A percentile compares a stretch with the other conserved stretches of the same genome.
Evolutionary conservation across 2,888 invertebrate genomes (phyloP).

Genomic region (Pheosia gnoma): DNA sequence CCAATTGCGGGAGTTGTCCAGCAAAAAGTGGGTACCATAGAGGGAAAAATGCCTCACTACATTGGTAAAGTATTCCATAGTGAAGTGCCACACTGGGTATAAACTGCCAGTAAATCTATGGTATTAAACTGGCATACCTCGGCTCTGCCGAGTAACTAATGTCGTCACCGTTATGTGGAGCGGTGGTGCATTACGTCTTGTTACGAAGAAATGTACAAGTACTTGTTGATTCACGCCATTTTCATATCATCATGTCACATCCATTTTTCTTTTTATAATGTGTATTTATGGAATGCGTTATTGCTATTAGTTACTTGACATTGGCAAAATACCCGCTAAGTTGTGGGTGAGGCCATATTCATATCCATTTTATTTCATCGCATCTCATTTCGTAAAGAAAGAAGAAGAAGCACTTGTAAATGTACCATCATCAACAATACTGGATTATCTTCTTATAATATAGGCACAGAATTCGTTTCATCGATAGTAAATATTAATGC

Average conservation of each 20-base stretch:
- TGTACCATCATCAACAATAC: too few relatives aligned
- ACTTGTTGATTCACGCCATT: neutral
- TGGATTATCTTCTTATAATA: too few relatives aligned
- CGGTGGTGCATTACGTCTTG: conserved; percentile 36
- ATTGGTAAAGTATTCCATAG: neutral
- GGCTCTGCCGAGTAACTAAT: conserved; percentile 35
- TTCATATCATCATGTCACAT: neutral
- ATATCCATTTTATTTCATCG: too few relatives aligned
- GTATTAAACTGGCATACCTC: conserved; percentile 30
- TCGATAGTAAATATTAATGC: too few relatives aligned
- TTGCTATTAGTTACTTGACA: too few relatives aligned
- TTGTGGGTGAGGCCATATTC: too few relatives aligned
- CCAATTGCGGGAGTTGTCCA: conserved; percentile 22
- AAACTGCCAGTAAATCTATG: conserved; percentile 22
- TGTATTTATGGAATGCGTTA: too few relatives aligned
- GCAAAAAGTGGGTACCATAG: neutral
- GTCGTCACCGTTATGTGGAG: conserved; percentile 50
- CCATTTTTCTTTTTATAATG: neutral
- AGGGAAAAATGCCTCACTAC: neutral
- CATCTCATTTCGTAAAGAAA: too few relatives aligned
- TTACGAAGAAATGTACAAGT: conserved; percentile 29
- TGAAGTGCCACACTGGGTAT: conserved; percentile 13
- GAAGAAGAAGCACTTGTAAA: too few relatives aligned
- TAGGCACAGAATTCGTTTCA: too few relatives aligned
- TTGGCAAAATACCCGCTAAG: too few relatives aligned